These are phyloP conservation scores for Coregonus sp. DNA, from an alignment of 2,797 vertebrate species.

Conservation along the genomic window DNA sequence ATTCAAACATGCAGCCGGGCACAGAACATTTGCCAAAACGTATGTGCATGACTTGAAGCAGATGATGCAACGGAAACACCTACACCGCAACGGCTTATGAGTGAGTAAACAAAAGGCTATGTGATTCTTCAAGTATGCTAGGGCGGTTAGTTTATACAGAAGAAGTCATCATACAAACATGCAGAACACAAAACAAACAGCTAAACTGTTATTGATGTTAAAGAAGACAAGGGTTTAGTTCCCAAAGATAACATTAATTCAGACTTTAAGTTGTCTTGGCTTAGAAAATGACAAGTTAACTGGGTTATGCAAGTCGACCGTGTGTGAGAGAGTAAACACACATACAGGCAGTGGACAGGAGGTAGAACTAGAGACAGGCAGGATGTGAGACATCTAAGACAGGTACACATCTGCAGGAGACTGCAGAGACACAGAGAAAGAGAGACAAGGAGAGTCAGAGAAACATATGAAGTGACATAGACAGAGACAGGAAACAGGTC, in stretches of 20 bases:
- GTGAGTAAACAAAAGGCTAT: neutral
- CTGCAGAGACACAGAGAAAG: slow-evolving; percentile 56
- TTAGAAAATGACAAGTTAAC: neutral
- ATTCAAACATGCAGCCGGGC: neutral
- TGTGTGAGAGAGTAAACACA: slow-evolving; percentile 19
- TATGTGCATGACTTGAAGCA: neutral
- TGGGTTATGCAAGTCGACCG: neutral
- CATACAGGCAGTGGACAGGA: slow-evolving; percentile 77
- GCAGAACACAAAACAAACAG: no score
- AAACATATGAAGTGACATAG: slow-evolving; percentile 48
- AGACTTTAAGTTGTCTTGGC: neutral
- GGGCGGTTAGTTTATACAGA: no score
- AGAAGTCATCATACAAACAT: no score
- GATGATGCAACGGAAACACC: neutral
- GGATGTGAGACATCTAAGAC: slow-evolving; percentile 78
- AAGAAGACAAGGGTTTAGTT: neutral
- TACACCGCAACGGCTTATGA: neutral
- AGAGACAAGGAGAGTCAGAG: slow-evolving; percentile 29
- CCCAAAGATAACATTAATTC: neutral
- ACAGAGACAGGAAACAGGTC: neutral
- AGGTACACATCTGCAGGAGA: slow-evolving; percentile 76
- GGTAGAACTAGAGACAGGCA: slow-evolving; percentile 74
- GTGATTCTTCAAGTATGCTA: neutral
- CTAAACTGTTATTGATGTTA: no score
- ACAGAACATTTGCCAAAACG: neutral